phyloP scores from a whole-genome alignment of 2,888 invertebrate genomes.

The Chesias legatella region DNA sequence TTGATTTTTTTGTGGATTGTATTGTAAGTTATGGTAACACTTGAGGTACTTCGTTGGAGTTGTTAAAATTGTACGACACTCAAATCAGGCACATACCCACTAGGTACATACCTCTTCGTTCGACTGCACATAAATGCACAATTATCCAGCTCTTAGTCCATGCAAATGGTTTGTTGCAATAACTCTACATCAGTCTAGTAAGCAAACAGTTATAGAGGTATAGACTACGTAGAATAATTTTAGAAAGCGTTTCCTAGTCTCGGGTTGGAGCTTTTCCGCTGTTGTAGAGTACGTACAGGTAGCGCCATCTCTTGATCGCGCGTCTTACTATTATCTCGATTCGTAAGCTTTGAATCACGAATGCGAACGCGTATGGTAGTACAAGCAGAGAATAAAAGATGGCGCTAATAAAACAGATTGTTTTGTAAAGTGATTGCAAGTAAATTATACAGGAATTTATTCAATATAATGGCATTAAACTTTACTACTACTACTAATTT shows the following conservation, averaged over 20 bases:
- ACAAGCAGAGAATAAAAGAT: constrained; percentile 11
- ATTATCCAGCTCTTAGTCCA: constrained; percentile 8
- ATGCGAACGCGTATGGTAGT: constrained; percentile 2
- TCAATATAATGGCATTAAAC: no score
- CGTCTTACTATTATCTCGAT: constrained; percentile 5
- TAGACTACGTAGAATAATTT: constrained; percentile 9
- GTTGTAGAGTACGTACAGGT: not conserved
- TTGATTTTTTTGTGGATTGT: no score
- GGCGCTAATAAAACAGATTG: constrained; percentile 15
- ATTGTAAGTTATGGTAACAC: no score
- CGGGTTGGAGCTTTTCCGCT: constrained; percentile 13
- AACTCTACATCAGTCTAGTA: constrained; percentile 1
- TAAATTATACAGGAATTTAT: no score
- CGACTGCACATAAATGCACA: not conserved
- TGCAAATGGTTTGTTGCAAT: constrained; percentile 17
- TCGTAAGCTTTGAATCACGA: not conserved
- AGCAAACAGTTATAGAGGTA: no score
- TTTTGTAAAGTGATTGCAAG: no score
- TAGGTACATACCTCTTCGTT: no score
- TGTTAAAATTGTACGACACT: no score
- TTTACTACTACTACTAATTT: no score
- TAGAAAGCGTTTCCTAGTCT: constrained; percentile 19
- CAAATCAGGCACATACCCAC: no score
- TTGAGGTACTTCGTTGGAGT: no score
- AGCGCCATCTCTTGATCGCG: constrained; percentile 19